Evolutionary conservation across 2,113 vertebrate genomes (phyloP), one percentile per base, ranked within the genome.

Genomic region (Hydrolagus affinis): DNA sequence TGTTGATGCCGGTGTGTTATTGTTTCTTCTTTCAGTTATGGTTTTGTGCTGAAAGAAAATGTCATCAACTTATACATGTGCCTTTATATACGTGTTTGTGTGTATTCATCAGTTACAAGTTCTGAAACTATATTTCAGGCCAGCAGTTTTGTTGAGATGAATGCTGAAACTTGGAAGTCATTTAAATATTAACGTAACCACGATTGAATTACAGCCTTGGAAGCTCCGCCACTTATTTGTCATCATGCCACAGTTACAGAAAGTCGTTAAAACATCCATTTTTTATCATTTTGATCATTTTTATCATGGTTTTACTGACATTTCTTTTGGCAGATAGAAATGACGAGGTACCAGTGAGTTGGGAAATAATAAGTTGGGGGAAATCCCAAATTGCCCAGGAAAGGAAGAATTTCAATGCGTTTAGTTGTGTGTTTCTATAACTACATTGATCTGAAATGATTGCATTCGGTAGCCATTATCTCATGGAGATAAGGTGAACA

Each of bases 101-200:
- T 19, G 21, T 15, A 69, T 69, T 7, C 66, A 74, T 75, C 44
- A 75, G 32, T 75, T 75, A 56, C 21, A 75, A 75, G 72, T 74
- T 74, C 25, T 25, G 28, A 75, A 25, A 15, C 78, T 68, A 28
- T 64, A 83, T 66, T 68, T 83, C 59, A 66, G 15, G 44, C 60
- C 64, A 83, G 60, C 78, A 66, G 66, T 75, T 75, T 30, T 32
- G 25, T 32, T 66, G 62, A 66, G 25, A 83, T 66, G 59, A 68
- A 83, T 6, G 15, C 66, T 66, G 25, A 64, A 66, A 28, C 60
- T 83, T 83, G 8, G n/a, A 66, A 59, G 14, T 19, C 7, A 74
- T 80, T 64, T 66, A 32, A 83, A 66, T 17, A 32, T 32, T 23
- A 83, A 21, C 9, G 11, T 14, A 64, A 19, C 28, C 4, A 25